A percentile compares a stretch with the other conserved stretches of the same genome.
Evolutionary conservation across 2,888 invertebrate species (phyloP).

Genomic region (Caenorhabditis afra): DNA sequence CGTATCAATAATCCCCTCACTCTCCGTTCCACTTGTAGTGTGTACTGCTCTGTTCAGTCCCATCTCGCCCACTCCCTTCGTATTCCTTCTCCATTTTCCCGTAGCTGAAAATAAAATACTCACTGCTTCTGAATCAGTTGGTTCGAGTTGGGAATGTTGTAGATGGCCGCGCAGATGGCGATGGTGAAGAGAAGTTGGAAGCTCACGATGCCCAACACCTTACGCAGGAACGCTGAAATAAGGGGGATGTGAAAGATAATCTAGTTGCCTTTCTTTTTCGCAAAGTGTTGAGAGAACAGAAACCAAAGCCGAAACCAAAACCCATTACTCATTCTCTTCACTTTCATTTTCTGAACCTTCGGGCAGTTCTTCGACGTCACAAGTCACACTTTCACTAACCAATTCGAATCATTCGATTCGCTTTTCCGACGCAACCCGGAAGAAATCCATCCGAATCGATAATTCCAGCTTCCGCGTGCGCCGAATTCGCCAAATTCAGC

Average conservation of each 20-base stretch:
- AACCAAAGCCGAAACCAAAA: too few relatives aligned
- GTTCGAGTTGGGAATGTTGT: slow-evolving; percentile 81
- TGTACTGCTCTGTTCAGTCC: background rate
- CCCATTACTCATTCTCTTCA: background rate
- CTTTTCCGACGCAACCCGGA: slow-evolving; percentile 51
- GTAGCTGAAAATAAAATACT: slow-evolving; percentile 47
- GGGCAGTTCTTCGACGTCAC: too few relatives aligned
- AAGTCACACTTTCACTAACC: slow-evolving; percentile 18
- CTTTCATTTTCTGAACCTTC: slow-evolving; percentile 1
- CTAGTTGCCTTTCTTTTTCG: too few relatives aligned
- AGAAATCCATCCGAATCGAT: slow-evolving; percentile 38
- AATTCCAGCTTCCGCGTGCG: slow-evolving; percentile 50
- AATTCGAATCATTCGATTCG: slow-evolving; percentile 52
- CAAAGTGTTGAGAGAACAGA: too few relatives aligned
- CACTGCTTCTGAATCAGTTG: slow-evolving; percentile 81
- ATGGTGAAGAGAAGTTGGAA: slow-evolving; percentile 87
- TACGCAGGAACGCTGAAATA: slow-evolving; percentile 86
- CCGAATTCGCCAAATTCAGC: slow-evolving; percentile 54
- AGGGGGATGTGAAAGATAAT: too few relatives aligned
- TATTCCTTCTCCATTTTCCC: background rate
- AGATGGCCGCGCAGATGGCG: slow-evolving; percentile 81
- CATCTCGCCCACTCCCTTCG: background rate
- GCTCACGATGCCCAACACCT: slow-evolving; percentile 89
- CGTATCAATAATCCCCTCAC: background rate
- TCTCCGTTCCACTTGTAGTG: background rate